Percentiles rank a stretch among this genome's conserved stretches.
Evolutionary conservation across 53 echinoderm and acorn worm genomes (phyloP).

Genomic region (Actinopyga echinites): DNA sequence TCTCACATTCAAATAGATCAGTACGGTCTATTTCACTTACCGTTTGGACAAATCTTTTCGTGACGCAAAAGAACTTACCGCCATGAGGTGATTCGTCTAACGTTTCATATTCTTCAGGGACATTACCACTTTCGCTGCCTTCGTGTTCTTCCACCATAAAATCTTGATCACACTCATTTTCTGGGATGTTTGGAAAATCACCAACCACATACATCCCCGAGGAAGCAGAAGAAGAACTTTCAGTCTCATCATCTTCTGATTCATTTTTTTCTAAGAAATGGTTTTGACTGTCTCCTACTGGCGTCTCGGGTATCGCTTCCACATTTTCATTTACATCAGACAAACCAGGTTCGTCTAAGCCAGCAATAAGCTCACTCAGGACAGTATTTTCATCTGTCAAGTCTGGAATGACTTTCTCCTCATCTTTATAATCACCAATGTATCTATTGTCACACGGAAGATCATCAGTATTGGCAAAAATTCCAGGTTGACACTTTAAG

Average conservation of each 20-base stretch:
- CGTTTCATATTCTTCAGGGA: background rate
- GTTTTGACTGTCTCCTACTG: too few relatives aligned
- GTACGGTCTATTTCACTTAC: background rate
- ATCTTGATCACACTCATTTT: background rate
- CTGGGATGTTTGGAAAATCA: background rate
- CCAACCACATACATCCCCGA: constrained; percentile 18
- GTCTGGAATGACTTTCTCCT: background rate
- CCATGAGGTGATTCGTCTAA: background rate
- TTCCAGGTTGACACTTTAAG: background rate
- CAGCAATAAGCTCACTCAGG: background rate
- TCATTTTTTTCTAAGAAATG: background rate
- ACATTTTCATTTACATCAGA: background rate
- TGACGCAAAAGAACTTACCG: constrained; percentile 15
- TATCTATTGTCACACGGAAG: background rate
- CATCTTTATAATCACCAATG: background rate
- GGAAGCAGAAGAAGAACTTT: constrained; percentile 20
- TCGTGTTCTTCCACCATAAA: background rate
- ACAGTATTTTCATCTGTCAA: background rate
- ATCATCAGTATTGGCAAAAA: background rate
- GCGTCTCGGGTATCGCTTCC: background rate
- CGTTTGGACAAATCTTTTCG: background rate
- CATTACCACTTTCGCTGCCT: background rate
- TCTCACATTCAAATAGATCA: background rate
- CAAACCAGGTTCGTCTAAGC: background rate
- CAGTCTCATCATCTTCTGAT: background rate